Evolutionary conservation across 92 coral and sea anemone genomes (phyloP), one percentile per base, ranked within the genome.

Genomic region (Metridium senile): DNA sequence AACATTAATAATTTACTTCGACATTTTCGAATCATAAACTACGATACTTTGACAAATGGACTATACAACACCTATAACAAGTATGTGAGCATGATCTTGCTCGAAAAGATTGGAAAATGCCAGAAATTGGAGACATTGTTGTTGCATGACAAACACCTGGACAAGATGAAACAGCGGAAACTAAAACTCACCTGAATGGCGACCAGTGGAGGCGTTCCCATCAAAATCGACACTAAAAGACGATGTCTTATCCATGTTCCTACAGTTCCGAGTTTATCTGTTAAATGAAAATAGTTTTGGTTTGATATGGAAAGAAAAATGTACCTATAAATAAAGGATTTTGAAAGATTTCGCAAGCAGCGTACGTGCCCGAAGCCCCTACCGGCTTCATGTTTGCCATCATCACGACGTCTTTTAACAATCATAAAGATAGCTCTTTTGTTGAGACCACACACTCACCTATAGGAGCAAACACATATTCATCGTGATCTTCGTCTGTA

Each of bases 231-330:
- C 35, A 86, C 76, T 53, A 95, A 80, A 75, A 95, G 89, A 52
- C 99, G 97, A 68, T 95, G 99, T 45, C 99, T 93, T 67, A 95
- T 86, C 99, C 97, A 95, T 87, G 97, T 82, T 74, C 99, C 99
- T 18, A 78, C 84, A 57, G 90, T 91, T 62, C 99, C 99, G 52
- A 90, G 96, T 73, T 95, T 95, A 84, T 92, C 98, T 94, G 86
- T n/a, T 26, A 28, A 59, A 59, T 65, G 59, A 80, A 68, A 22
- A 51, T 26, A 63, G 62, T 72, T 13, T 22, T 13, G 16, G 31
- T 28, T 27, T 10, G 31, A 54, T 9, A 33, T 29, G 46, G 30
- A 18, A 39, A 19, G 31, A 23, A 62, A 74, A 33, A 10, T 27
- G 39, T 18, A 20, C 20, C 30, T 3, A 54, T 9, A 54, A 2